phyloP scores from a whole-genome alignment of 2,797 vertebrate species.

The Smutsia gigantea region DNA sequence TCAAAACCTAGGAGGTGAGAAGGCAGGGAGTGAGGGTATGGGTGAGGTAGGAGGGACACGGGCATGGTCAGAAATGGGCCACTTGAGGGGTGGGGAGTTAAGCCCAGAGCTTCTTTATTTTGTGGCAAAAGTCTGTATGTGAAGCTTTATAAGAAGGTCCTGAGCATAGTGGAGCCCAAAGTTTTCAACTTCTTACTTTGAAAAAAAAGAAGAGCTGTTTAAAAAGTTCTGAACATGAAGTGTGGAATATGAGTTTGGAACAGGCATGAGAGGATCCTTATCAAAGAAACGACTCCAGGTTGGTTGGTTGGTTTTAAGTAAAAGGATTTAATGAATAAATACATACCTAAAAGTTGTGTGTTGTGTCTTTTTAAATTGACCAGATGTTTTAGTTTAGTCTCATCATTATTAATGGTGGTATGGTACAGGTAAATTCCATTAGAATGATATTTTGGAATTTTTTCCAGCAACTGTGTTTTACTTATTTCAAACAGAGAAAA shows the following conservation, averaged over 20 bases:
- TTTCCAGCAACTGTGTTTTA: not conserved
- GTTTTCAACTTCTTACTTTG: not conserved
- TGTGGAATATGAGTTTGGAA: not conserved
- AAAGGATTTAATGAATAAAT: not conserved
- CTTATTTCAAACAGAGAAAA: not conserved
- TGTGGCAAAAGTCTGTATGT: not conserved
- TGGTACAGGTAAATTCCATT: not conserved
- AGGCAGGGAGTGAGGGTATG: not conserved
- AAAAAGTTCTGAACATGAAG: not conserved
- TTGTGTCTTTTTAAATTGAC: not conserved
- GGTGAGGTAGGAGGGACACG: not conserved
- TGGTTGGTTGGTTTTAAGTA: slow-evolving; percentile 26
- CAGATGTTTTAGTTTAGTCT: slow-evolving; percentile 16
- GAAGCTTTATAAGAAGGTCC: not conserved
- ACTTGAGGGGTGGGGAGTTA: not conserved
- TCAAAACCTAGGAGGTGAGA: not conserved
- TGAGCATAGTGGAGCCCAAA: not conserved
- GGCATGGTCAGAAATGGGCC: not conserved
- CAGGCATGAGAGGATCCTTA: too few relatives aligned
- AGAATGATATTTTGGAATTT: not conserved
- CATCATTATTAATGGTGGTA: not conserved
- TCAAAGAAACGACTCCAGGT: not conserved
- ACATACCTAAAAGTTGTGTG: not conserved
- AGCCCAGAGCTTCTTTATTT: not conserved
- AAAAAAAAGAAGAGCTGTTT: not conserved